A percentile compares a stretch with the other conserved stretches of the same genome.
These are phyloP conservation scores for Choloepus didactylus DNA, from an alignment of 2,797 vertebrate genomes.

Conservation along the genomic window DNA sequence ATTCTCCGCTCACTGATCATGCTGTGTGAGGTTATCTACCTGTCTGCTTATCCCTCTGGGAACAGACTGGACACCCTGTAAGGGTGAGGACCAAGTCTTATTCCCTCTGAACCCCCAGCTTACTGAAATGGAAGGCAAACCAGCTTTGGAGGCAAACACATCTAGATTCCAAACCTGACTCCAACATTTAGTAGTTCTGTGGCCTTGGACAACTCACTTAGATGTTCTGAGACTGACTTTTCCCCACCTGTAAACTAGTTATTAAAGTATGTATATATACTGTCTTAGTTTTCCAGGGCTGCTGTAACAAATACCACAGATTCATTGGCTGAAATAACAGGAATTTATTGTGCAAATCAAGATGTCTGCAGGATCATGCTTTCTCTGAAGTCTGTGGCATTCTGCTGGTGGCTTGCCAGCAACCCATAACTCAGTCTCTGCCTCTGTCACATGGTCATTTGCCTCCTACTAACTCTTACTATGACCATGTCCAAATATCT, in stretches of 20 bases:
- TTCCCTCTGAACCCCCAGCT: neutral
- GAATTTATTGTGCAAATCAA: no score
- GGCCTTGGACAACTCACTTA: conserved; percentile 24
- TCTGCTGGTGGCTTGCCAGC: no score
- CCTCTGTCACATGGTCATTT: no score
- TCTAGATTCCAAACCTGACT: neutral
- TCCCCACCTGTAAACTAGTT: neutral
- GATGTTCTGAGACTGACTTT: conserved; percentile 16
- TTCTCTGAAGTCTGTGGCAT: no score
- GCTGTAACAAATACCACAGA: no score
- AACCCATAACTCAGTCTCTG: no score
- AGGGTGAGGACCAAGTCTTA: neutral
- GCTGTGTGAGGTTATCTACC: neutral
- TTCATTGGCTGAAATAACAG: no score
- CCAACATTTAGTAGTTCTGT: neutral
- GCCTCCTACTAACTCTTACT: no score
- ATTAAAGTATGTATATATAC: conserved; percentile 18
- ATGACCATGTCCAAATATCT: no score
- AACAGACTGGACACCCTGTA: neutral
- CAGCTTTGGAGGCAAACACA: neutral
- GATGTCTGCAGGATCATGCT: no score
- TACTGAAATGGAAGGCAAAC: neutral
- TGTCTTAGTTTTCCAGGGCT: no score
- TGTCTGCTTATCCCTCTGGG: neutral
- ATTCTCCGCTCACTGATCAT: neutral